Conservation (phyloP, 2,797 vertebrate species). For the Trematomus bernacchii region DNA sequence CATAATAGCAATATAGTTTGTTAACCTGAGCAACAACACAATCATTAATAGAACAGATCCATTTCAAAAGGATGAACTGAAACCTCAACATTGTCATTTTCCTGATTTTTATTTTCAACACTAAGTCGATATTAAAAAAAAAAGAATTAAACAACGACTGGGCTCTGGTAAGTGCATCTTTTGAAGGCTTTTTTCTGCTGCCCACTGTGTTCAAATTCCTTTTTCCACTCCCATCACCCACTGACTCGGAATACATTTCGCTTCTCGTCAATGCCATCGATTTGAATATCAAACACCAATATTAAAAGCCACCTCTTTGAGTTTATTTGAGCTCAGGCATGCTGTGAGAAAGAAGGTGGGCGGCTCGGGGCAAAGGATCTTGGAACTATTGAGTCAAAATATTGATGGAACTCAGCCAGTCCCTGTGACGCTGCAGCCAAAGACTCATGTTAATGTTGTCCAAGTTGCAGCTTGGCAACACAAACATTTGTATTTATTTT, state of each 20-base stretch:
- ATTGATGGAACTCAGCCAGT: constrained; percentile 77
- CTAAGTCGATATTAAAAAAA: constrained; percentile 50
- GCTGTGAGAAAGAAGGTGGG: constrained; percentile 72
- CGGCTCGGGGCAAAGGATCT: constrained; percentile 53
- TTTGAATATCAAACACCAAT: constrained; percentile 81
- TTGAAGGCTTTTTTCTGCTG: constrained; percentile 34
- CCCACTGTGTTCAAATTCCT: constrained; percentile 29
- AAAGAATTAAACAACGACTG: constrained; percentile 44
- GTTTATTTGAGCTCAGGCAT: constrained; percentile 66
- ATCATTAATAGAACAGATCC: constrained; percentile 48
- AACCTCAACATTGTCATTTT: constrained; percentile 35
- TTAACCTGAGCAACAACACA: constrained; percentile 41
- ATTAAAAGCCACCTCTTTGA: constrained; percentile 76
- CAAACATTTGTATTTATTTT: constrained; percentile 56
- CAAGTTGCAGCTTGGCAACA: constrained; percentile 64
- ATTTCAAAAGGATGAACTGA: constrained; percentile 43
- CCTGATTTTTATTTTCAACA: constrained; percentile 69
- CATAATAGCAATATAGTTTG: constrained; percentile 6
- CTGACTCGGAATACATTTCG: constrained; percentile 58
- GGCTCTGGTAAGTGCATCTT: constrained; percentile 39
- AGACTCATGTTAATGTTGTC: constrained; percentile 64
- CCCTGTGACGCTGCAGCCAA: constrained; percentile 61
- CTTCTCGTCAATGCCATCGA: constrained; percentile 69
- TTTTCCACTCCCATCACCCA: constrained; percentile 49
- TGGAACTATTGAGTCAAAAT: constrained; percentile 77